Evolutionary conservation across 2,888 invertebrate genomes (phyloP).

Genomic region (Fabriciana adippe): DNA sequence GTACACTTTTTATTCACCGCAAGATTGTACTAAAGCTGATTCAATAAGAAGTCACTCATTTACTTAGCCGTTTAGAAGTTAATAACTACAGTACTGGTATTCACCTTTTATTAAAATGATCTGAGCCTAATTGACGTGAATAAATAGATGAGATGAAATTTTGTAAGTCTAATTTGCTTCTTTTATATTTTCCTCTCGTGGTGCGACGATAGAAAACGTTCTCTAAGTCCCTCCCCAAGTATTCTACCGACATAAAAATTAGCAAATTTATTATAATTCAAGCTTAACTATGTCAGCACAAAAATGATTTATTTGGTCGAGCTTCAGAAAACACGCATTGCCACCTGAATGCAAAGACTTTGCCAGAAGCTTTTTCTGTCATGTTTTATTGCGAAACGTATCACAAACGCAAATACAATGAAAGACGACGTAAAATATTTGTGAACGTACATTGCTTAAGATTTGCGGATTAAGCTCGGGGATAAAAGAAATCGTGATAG

Average conservation of each 20-base stretch:
- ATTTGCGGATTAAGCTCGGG: slow-evolving; percentile 32
- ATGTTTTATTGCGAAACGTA: slow-evolving; percentile 31
- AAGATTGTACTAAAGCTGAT: slow-evolving; percentile 40
- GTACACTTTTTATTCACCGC: slow-evolving; percentile 42
- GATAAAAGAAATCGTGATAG: slow-evolving; percentile 24
- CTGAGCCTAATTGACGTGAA: not conserved
- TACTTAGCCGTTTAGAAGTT: slow-evolving; percentile 38
- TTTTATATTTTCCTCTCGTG: too few relatives aligned
- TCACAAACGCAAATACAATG: slow-evolving; percentile 37
- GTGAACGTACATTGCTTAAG: slow-evolving; percentile 31
- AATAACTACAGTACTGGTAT: slow-evolving; percentile 30
- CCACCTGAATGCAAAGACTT: slow-evolving; percentile 15
- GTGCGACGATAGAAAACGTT: too few relatives aligned
- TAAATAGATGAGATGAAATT: not conserved
- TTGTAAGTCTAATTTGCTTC: not conserved
- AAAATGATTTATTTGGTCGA: slow-evolving; percentile 4
- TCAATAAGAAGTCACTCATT: slow-evolving; percentile 41
- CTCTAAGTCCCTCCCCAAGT: too few relatives aligned
- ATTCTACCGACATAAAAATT: too few relatives aligned
- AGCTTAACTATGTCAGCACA: not conserved
- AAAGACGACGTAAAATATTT: slow-evolving; percentile 33
- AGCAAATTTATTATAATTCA: too few relatives aligned
- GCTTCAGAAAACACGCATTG: slow-evolving; percentile 5
- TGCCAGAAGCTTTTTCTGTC: slow-evolving; percentile 16
- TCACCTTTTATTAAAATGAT: slow-evolving; percentile 12